A percentile compares a stretch with the other conserved stretches of the same genome.
Conservation (phyloP, 2,888 invertebrate species). For the Euplagia quadripunctaria region DNA sequence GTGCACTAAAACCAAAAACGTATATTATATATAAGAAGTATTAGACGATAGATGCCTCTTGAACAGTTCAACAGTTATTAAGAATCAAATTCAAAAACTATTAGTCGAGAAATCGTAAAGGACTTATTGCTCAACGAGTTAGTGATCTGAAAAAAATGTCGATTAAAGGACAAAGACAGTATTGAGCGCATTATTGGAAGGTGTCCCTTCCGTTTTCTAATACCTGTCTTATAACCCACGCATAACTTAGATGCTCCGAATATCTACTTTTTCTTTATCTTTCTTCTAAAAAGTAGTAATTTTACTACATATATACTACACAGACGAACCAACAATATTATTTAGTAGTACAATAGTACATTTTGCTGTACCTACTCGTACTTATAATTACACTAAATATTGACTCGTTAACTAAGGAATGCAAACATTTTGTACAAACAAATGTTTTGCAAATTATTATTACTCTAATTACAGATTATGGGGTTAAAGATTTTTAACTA, state of each 20-base stretch:
- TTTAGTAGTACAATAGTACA: no score
- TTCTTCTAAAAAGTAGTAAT: background rate
- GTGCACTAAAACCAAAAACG: no score
- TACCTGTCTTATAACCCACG: background rate
- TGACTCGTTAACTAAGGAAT: no score
- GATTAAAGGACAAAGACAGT: slow-evolving; percentile 11
- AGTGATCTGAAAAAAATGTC: background rate
- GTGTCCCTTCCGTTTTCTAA: background rate
- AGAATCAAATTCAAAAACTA: background rate
- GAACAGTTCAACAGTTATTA: background rate
- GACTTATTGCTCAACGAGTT: background rate
- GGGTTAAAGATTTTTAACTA: background rate
- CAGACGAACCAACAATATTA: no score
- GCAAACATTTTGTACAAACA: no score
- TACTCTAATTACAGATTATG: background rate
- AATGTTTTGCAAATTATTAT: no score
- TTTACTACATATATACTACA: no score
- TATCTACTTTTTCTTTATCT: background rate
- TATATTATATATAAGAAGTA: no score
- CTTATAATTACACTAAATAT: no score
- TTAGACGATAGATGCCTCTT: no score
- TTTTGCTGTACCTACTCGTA: no score
- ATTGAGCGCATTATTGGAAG: background rate
- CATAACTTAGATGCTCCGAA: background rate
- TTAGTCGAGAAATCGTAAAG: background rate